These are phyloP conservation scores for Biston betularia DNA, from an alignment of 2,888 invertebrate genomes.

Conservation along the genomic window DNA sequence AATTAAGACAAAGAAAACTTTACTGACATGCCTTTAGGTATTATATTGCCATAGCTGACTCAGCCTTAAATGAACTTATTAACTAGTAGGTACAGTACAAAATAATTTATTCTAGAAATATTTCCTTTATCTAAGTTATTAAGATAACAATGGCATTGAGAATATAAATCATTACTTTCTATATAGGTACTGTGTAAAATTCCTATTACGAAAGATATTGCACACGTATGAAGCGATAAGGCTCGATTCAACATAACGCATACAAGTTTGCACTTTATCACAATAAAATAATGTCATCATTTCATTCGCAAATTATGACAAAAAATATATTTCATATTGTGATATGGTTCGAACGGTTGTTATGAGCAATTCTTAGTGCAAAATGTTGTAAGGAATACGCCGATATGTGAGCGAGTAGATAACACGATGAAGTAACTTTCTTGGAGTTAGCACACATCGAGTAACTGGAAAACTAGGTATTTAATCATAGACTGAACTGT, in stretches of 20 bases:
- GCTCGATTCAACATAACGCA: constrained; percentile 15
- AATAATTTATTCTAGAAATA: constrained; percentile 25
- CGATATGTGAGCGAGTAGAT: constrained; percentile 28
- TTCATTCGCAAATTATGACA: neutral
- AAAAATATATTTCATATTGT: neutral
- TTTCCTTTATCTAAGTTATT: constrained; percentile 50
- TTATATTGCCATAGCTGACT: too few species aligned
- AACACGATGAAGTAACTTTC: constrained; percentile 30
- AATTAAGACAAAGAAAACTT: too few species aligned
- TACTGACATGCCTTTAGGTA: too few species aligned
- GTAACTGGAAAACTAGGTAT: constrained; percentile 9
- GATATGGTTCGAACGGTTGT: constrained; percentile 4
- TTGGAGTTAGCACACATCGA: constrained; percentile 12
- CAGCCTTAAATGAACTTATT: too few species aligned
- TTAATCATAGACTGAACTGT: neutral
- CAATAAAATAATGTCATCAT: constrained; percentile 1
- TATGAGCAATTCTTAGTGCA: constrained; percentile 9
- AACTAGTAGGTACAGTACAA: neutral
- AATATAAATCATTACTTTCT: constrained; percentile 76
- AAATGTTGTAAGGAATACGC: constrained; percentile 28
- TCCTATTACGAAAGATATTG: constrained; percentile 67
- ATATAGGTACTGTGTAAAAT: constrained; percentile 59
- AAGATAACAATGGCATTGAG: constrained; percentile 73
- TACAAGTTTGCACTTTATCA: constrained; percentile 13
- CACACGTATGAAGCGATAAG: constrained; percentile 60